Evolutionary conservation across 1,140 invertebrate species (phyloP).

Genomic region (Coptotermes formosanus): DNA sequence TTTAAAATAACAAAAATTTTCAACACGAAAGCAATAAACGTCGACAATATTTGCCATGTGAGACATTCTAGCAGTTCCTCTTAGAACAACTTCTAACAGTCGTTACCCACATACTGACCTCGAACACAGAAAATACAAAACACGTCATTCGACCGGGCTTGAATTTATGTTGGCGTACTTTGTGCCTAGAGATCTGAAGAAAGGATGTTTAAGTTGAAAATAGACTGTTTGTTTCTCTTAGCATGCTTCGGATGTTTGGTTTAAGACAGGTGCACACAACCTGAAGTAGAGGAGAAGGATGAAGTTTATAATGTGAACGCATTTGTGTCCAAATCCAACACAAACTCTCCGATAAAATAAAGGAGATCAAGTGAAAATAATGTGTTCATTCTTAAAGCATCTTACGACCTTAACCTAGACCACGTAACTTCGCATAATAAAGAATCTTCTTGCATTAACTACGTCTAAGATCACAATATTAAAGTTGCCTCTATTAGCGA

Average conservation of each 20-base stretch:
- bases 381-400: background rate
- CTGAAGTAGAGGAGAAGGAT: background rate
- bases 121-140: background rate
- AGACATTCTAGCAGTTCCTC: background rate
- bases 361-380: background rate
- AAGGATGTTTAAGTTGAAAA: slow-evolving; percentile 19
- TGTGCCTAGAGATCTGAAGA: background rate
- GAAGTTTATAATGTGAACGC: background rate
- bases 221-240: slow-evolving; percentile 16
- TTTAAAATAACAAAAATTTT: no score
- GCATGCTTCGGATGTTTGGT: background rate
- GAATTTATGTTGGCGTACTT: background rate
- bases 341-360: background rate
- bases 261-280: slow-evolving; percentile 1
- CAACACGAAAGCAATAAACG: background rate
- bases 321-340: background rate
- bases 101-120: background rate
- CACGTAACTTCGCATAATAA: background rate
- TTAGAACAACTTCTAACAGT: background rate
- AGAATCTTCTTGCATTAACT: background rate
- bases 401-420: background rate
- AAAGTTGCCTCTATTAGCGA: background rate
- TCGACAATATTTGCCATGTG: background rate
- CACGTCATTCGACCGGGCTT: slow-evolving; percentile 3
- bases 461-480: background rate